phyloP scores from a whole-genome alignment of 2,797 vertebrate genomes.

The Alauda arvensis region DNA sequence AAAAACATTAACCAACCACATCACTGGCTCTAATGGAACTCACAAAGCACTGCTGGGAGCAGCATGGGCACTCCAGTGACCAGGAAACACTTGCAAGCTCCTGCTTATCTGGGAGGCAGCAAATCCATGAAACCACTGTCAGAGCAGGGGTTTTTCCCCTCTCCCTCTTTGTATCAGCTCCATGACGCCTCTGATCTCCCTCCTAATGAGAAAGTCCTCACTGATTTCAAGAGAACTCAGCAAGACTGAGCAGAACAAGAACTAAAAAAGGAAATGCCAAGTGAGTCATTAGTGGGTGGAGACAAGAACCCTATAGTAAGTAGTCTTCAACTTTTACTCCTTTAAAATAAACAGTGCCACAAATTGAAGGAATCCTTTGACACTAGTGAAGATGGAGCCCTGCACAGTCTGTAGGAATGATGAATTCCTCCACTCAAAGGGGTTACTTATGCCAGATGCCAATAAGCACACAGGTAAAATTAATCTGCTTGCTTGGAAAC shows the following conservation, averaged over 20 bases:
- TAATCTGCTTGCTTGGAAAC: background rate
- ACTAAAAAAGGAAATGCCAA: conserved; percentile 27
- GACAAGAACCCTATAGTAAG: background rate
- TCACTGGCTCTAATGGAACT: background rate
- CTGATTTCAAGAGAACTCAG: background rate
- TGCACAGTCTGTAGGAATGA: background rate
- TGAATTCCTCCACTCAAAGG: background rate
- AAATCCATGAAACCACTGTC: background rate
- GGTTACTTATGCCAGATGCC: background rate
- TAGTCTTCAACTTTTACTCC: background rate
- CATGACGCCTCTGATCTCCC: background rate
- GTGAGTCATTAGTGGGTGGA: conserved; percentile 2
- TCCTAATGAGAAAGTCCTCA: conserved; percentile 5
- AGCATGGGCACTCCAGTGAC: background rate
- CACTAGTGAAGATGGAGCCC: conserved; percentile 6
- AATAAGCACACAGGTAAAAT: background rate
- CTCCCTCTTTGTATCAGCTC: background rate
- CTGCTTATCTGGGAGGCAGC: background rate
- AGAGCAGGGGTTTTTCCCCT: rapidly evolving
- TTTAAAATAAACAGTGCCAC: conserved; percentile 24
- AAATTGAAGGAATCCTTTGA: conserved; percentile 23
- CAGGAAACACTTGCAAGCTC: background rate
- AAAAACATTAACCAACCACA: background rate
- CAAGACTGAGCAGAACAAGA: background rate
- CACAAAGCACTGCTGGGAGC: background rate